Evolutionary conservation across 2,888 invertebrate genomes (phyloP), one percentile per base, ranked within the genome.

Genomic region (Chaitophorus viminalis): DNA sequence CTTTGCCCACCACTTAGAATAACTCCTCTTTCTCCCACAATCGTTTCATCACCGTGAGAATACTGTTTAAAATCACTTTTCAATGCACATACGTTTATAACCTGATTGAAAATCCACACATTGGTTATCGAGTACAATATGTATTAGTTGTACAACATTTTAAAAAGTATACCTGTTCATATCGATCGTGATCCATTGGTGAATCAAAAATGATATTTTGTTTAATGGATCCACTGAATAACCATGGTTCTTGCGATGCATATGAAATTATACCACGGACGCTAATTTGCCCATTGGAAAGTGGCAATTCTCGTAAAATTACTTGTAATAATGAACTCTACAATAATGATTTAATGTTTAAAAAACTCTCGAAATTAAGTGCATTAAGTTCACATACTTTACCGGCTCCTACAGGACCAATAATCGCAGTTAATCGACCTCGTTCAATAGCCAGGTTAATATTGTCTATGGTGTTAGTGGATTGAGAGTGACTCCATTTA

Each of bases 131-230:
- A n/a, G n/a, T n/a, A 68, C 29, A 68, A 11, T 68, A 14, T 31
- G 3, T 3, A 11, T 17, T 17, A 14, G 31, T 31, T 4, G 14
- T 9, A 11, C 70, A 70, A 70, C 11, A 68, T 2, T n/a, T n/a
- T n/a, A n/a, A n/a, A n/a, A n/a, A n/a, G n/a, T 5, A 60, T 39
- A 93, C 93, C 91, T 94, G 93, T 88, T 93, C 92, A 90, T 96
- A 96, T 90, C 94, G 94, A 39, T 93, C 93, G 39, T 93, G 93
- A 90, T 95, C 95, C 94, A 94, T 95, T 89, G 93, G 93, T 90
- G 93, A 94, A 0, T 98, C 98, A 92, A 99, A 99, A 2, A 98
- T 91, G 89, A 99, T 97, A 91, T 99, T 99, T 90, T 98, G 97
- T 17, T 96, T 93, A 0, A 99, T 95, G 89, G 96, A 95, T 91